A percentile compares a stretch with the other conserved stretches of the same genome.
These are phyloP conservation scores for Agrochola litura DNA, from an alignment of 2,888 invertebrate species.

Conservation along the genomic window DNA sequence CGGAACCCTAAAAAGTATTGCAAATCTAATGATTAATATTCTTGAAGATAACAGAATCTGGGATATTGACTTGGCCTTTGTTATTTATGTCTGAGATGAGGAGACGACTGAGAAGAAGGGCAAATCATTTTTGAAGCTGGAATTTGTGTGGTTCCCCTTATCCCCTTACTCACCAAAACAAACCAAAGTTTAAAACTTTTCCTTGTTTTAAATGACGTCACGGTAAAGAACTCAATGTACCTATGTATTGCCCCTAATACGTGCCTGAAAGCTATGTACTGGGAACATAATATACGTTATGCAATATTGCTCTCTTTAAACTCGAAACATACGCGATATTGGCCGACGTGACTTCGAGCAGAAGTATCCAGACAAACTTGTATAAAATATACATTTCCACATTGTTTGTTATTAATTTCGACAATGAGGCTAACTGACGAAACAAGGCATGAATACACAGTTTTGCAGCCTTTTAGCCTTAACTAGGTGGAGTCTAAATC, in stretches of 20 bases:
- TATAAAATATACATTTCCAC: constrained; percentile 31
- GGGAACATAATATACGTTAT: not conserved
- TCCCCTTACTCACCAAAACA: constrained; percentile 21
- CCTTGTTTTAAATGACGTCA: constrained; percentile 42
- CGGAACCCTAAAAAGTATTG: not conserved
- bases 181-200: constrained; percentile 15
- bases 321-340: constrained; percentile 27
- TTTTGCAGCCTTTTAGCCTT: constrained; percentile 35
- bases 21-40: not conserved
- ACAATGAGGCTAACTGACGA: constrained; percentile 47
- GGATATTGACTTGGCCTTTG: not conserved
- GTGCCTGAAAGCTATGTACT: not conserved
- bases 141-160: constrained; percentile 32
- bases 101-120: not conserved
- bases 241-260: not conserved
- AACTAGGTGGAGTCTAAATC: constrained; percentile 54
- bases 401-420: constrained; percentile 61
- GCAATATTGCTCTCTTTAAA: constrained; percentile 38
- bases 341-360: constrained; percentile 39
- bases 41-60: not conserved
- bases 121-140: not conserved
- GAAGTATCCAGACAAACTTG: constrained; percentile 15
- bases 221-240: constrained; percentile 23
- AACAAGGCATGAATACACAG: constrained; percentile 41
- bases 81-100: not conserved